These are phyloP conservation scores for Lasioglossum villosulum DNA, from an alignment of 2,888 invertebrate species.

Conservation along the genomic window DNA sequence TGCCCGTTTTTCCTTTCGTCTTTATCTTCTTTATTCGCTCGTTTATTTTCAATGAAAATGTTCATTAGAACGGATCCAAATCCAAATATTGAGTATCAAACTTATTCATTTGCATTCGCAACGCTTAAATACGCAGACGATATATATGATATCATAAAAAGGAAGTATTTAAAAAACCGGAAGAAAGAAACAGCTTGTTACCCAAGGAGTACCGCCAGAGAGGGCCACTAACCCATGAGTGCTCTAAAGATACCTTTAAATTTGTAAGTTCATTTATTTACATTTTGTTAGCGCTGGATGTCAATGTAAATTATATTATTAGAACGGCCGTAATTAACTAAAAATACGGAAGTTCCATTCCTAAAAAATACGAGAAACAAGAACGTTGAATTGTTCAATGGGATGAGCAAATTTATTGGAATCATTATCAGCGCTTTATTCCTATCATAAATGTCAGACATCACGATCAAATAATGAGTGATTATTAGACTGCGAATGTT, in stretches of 20 bases:
- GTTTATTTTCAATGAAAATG: background rate
- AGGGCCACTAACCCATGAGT: background rate
- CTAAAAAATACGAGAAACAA: background rate
- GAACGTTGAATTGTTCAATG: background rate
- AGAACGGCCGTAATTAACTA: background rate
- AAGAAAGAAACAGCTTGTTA: background rate
- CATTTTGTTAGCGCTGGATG: background rate
- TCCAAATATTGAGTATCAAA: background rate
- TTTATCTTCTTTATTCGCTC: background rate
- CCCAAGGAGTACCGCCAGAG: constrained; percentile 5
- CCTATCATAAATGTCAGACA: background rate
- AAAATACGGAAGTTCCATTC: background rate
- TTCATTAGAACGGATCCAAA: too few relatives aligned
- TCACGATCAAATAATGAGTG: background rate
- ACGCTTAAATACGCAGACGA: background rate
- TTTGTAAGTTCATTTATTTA: background rate
- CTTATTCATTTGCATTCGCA: background rate
- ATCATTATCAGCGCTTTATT: background rate
- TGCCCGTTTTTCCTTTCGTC: constrained; percentile 2
- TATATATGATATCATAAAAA: background rate
- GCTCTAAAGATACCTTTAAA: background rate
- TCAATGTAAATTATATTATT: background rate
- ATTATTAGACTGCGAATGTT: too few relatives aligned
- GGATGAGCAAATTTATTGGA: background rate
- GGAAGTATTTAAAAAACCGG: background rate